Conservation (phyloP, 2,797 vertebrate genomes). For the Gephyroberyx darwinii region DNA sequence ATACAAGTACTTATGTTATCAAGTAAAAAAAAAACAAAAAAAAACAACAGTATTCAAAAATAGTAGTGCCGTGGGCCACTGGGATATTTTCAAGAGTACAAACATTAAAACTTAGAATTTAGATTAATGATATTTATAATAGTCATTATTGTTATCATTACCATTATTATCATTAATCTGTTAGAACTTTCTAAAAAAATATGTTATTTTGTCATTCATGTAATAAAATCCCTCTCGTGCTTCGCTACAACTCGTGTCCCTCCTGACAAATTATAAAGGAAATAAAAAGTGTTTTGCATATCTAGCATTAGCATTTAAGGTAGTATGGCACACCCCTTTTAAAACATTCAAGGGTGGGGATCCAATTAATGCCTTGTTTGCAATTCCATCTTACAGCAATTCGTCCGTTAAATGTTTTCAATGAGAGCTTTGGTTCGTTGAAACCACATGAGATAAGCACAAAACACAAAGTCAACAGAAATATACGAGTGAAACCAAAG, state of each 20-base stretch:
- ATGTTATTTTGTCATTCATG: slow-evolving; percentile 70
- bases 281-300: slow-evolving; percentile 91
- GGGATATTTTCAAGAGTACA: slow-evolving; percentile 85
- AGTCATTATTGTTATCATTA: slow-evolving; percentile 8
- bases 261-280: slow-evolving; percentile 89
- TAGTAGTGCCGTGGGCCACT: slow-evolving; percentile 84
- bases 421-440: slow-evolving; percentile 93
- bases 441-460: slow-evolving; percentile 89
- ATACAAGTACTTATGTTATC: slow-evolving; percentile 32
- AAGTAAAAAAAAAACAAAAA: slow-evolving; percentile 44
- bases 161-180: slow-evolving; percentile 69
- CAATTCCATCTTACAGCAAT: slow-evolving; percentile 80
- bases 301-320: slow-evolving; percentile 96
- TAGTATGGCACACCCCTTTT: slow-evolving; percentile 92
- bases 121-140: slow-evolving; percentile 70
- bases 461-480: slow-evolving; percentile 26
- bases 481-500: slow-evolving; percentile 34
- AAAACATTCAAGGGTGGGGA: slow-evolving; percentile 82
- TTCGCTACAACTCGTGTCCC: slow-evolving; percentile 89
- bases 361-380: slow-evolving; percentile 83
- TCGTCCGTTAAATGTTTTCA: slow-evolving; percentile 72
- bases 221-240: slow-evolving; percentile 84
- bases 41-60: slow-evolving; percentile 78
- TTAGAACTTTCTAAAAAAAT: slow-evolving; percentile 90
- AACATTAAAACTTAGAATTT: slow-evolving; percentile 87